Base-by-base conservation (phyloP, 1,140 invertebrate genomes). In the Ips typographus region DNA sequence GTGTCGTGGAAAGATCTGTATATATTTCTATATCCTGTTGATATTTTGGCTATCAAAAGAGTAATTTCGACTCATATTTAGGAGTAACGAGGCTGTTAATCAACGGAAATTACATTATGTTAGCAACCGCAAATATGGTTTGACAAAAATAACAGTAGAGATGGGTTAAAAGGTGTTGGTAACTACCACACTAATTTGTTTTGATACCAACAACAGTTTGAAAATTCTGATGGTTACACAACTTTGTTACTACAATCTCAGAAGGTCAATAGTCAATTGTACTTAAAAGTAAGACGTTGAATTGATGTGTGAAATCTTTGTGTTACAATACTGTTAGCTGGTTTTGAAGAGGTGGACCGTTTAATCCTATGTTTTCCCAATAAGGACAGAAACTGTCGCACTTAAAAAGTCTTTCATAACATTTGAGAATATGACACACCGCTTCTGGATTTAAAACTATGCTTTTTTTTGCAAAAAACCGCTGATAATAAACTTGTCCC, bases 351-450 rank as follows among this genome's bases (percentile, higher is more conserved):
- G 7, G 37, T 57, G 40, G 57, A 57, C 49, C 49, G n/a, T 41
- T 39, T 65, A 53, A 22, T 22, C 22, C 22, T 22, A 22, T 22
- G 22, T 22, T 22, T 55, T 65, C 40, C 64, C 57, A 40, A 65
- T 65, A 44, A 57, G 57, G 44, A 57, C 56, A 41, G 64, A 57
- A 57, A 57, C 57, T 65, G 64, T 57, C 64, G 57, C 53, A 65
- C 57, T 65, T 65, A 43, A 65, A 65, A 42, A 57, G n/a, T 22
- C 53, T 57, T 39, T 39, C 47, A 42, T 56, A 37, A 4, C 4
- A 41, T 4, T 37, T 65, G 37, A 41, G 49, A 57, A 65, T 57
- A 65, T 57, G 44, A 47, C 44, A n/a, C n/a, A n/a, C 44, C 4
- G 44, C 44, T 47, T 5, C 4, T 5, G n/a, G 4, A 47, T 5